These are phyloP conservation scores for Parotocinclus haroldoi DNA, from an alignment of 2,797 vertebrate species.

Conservation along the genomic window DNA sequence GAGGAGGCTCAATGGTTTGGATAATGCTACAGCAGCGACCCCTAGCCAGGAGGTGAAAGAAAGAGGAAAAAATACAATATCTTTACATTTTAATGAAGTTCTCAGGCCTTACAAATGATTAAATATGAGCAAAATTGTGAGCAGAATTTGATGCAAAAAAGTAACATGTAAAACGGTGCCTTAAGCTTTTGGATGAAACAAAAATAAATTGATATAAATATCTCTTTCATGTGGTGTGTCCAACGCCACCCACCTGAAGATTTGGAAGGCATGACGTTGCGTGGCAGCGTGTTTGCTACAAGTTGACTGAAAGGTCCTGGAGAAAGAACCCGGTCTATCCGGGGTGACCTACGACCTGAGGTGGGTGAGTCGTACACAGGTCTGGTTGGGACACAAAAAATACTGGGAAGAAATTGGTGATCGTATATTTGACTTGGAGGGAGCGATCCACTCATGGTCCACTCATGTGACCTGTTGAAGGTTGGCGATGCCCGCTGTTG, in stretches of 20 bases:
- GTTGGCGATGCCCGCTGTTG: conserved; percentile 39
- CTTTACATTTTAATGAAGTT: too few relatives aligned
- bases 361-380: conserved; percentile 49
- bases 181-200: too few relatives aligned
- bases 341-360: conserved; percentile 57
- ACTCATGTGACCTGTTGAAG: conserved; percentile 38
- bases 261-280: conserved; percentile 51
- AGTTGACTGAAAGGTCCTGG: conserved; percentile 41
- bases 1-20: too few relatives aligned
- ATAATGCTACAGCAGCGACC: too few relatives aligned
- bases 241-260: conserved; percentile 49
- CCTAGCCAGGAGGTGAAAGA: too few relatives aligned
- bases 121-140: too few relatives aligned
- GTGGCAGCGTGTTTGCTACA: conserved; percentile 59
- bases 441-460: conserved; percentile 48
- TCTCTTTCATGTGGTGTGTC: too few relatives aligned
- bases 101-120: too few relatives aligned
- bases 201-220: too few relatives aligned
- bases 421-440: conserved; percentile 52
- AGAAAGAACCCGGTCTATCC: conserved; percentile 57
- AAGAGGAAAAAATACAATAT: too few relatives aligned
- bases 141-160: too few relatives aligned
- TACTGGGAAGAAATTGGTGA: conserved; percentile 10
- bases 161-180: too few relatives aligned
- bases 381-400: conserved; percentile 11